These are phyloP conservation scores for Trichoplusia ni DNA, from an alignment of 1,140 invertebrate species.

Conservation along the genomic window DNA sequence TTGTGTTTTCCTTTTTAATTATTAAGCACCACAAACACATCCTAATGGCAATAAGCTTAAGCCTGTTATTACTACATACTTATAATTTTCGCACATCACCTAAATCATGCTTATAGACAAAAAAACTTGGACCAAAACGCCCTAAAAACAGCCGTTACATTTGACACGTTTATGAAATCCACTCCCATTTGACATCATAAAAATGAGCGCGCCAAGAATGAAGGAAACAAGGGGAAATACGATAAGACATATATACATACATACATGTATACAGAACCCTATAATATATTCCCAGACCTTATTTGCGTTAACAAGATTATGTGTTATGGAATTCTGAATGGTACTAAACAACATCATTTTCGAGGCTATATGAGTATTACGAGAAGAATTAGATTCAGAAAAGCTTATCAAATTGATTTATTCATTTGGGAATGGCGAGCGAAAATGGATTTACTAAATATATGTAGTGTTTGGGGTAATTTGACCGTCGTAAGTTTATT, in stretches of 20 bases:
- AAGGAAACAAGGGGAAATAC: constrained; percentile 12
- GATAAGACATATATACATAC: too few relatives aligned
- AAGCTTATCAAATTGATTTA: background rate
- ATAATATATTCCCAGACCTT: constrained; percentile 26
- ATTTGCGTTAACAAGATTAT: constrained; percentile 30
- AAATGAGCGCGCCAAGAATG: constrained; percentile 8
- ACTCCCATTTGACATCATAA: constrained; percentile 1
- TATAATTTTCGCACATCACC: too few relatives aligned
- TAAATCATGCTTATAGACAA: too few relatives aligned
- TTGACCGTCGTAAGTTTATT: too few relatives aligned
- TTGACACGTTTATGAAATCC: constrained; percentile 16
- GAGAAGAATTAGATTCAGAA: background rate
- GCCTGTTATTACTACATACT: too few relatives aligned
- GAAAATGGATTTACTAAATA: too few relatives aligned
- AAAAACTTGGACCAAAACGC: background rate
- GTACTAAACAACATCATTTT: constrained; percentile 17
- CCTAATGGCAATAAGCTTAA: too few relatives aligned
- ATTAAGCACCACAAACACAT: too few relatives aligned
- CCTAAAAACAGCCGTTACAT: background rate
- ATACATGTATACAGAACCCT: constrained; percentile 11
- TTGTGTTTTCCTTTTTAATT: too few relatives aligned
- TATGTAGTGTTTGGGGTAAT: background rate
- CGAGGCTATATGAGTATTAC: constrained; percentile 9
- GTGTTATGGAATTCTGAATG: constrained; percentile 17
- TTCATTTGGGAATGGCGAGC: background rate